Evolutionary conservation across 2,797 vertebrate species (phyloP), one percentile per base, ranked within the genome.

Genomic region (Cephalopachus bancanus): DNA sequence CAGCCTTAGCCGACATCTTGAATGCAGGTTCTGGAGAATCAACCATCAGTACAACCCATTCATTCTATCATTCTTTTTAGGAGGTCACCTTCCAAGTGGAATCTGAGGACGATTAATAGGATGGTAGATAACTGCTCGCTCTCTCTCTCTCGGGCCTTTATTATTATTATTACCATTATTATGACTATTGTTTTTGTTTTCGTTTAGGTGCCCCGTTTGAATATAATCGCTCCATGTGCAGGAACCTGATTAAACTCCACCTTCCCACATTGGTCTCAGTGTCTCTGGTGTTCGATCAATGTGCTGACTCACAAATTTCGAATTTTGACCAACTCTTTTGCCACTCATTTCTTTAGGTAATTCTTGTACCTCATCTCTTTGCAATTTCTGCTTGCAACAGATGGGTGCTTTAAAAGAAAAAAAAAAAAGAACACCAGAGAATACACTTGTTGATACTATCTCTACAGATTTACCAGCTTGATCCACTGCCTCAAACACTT

Each of bases 1-100:
- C 37, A 37, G 37, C 37, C 37, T 37, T 37, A 37, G 37, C 37
- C 37, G 37, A 37, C 37, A 37, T 37, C 37, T 37, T 37, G 37
- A 37, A 37, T 37, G 37, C 37, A 37, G 30, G 19, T 59, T 37
- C 69, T 83, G 7, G 16, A 87, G 30, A 33, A 86, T 51, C 67
- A 92, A 17, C n/a, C 78, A n/a, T 92, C 60, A 28, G 67, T 33
- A 80, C 11, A 83, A 91, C 7, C 53, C 67, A 80, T 81, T 71
- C 22, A 81, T 33, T n/a, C 3, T 2, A 51, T 11, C 53, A 37
- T 74, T 92, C 30, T 67, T 37, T 83, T 88, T 26, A 49, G 24
- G 17, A 64, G 37, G 84, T n/a, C n/a, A 67, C 74, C 76, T 89
- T 72, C 51, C 74, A 96, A 87, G 62, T 78, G 19, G 44, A 83